Evolutionary conservation across 1,140 invertebrate species (phyloP).

Genomic region (Choristoneura fumiferana): DNA sequence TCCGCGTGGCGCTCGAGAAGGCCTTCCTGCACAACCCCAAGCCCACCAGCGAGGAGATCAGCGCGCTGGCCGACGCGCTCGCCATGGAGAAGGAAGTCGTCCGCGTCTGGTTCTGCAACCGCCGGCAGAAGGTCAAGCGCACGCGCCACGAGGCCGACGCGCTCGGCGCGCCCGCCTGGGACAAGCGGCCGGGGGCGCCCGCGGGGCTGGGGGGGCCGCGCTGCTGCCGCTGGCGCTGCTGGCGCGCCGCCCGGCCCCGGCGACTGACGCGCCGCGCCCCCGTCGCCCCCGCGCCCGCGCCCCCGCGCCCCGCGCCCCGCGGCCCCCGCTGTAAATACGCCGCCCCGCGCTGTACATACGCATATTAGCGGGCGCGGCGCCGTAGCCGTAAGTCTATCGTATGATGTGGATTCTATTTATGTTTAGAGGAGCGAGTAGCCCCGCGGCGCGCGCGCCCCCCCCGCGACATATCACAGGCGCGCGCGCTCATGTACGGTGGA

Average conservation of each 20-base stretch:
- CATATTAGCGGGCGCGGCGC: constrained; percentile 20
- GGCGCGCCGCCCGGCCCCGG: constrained; percentile 46
- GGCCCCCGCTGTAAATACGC: constrained; percentile 48
- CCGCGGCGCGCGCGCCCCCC: constrained; percentile 20
- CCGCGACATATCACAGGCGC: constrained; percentile 72
- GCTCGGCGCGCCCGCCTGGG: constrained; percentile 32
- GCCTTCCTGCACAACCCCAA: constrained; percentile 97
- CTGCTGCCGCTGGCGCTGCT: constrained; percentile 66
- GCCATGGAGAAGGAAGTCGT: constrained; percentile 99
- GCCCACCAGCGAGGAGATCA: constrained; percentile 97
- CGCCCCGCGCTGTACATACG: constrained; percentile 28
- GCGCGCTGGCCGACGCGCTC: constrained; percentile 92
- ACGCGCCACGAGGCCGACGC: constrained; percentile 1
- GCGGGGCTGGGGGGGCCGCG: constrained; percentile 41
- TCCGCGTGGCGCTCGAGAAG: constrained; percentile 95
- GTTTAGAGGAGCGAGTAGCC: constrained; percentile 12
- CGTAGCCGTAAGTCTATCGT: constrained; percentile 23
- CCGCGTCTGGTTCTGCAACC: constrained; percentile 98
- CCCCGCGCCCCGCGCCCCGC: constrained; percentile 62
- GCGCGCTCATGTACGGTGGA: constrained; percentile 63
- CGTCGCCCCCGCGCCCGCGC: constrained; percentile 41
- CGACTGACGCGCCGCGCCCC: constrained; percentile 29
- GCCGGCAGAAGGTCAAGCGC: constrained; percentile 93
- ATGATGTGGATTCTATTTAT: constrained; percentile 15
- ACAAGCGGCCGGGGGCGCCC: constrained; percentile 42